These are phyloP conservation scores for Nomada fabriciana DNA, from an alignment of 2,888 invertebrate species.

Conservation along the genomic window DNA sequence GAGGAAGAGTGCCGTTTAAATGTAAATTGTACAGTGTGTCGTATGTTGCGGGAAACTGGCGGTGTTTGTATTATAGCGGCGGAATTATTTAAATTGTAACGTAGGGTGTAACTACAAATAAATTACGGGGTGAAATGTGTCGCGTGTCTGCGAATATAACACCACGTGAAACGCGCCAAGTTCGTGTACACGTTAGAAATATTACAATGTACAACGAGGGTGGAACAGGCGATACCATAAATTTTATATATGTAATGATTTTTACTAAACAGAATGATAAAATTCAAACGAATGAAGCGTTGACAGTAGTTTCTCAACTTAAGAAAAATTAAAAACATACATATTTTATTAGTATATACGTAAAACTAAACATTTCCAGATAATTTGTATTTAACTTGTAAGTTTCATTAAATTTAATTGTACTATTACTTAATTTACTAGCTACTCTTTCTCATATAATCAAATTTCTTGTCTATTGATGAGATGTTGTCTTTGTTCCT, in stretches of 20 bases:
- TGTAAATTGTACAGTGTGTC: conserved; percentile 27
- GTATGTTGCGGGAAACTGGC: conserved; percentile 17
- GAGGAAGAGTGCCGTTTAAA: conserved; percentile 29
- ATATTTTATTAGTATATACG: too few species aligned
- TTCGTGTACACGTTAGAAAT: conserved; percentile 12
- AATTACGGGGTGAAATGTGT: conserved; percentile 46
- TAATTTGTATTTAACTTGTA: too few species aligned
- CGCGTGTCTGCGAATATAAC: conserved; percentile 42
- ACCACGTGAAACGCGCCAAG: conserved; percentile 17
- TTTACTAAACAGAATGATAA: background rate
- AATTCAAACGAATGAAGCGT: background rate
- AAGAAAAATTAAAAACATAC: background rate
- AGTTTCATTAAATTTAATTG: too few species aligned
- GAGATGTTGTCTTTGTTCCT: background rate
- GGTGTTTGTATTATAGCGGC: conserved; percentile 1
- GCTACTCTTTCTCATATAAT: too few species aligned
- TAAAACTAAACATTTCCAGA: too few species aligned
- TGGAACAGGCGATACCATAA: background rate
- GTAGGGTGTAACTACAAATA: conserved; percentile 43
- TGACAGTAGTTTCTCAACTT: background rate
- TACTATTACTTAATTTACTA: too few species aligned
- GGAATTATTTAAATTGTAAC: conserved; percentile 50
- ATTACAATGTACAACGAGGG: background rate
- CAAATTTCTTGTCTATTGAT: too few species aligned
- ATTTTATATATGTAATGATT: background rate